Evolutionary conservation across 2,113 vertebrate species (phyloP).

Genomic region (Pygoscelis adeliae): DNA sequence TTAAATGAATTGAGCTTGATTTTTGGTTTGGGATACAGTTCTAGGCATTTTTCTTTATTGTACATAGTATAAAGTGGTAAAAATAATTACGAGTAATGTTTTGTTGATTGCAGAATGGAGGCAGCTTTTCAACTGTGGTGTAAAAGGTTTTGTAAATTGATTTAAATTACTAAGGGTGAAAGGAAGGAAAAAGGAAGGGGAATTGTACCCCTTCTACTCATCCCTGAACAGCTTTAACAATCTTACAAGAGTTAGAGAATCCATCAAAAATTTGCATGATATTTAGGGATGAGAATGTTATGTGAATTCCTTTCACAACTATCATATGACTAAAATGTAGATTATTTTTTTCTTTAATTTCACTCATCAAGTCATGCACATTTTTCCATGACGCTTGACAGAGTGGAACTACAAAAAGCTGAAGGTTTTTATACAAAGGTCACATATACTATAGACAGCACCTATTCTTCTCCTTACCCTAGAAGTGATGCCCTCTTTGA

Average conservation of each 20-base stretch:
- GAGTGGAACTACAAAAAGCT: conserved; percentile 19
- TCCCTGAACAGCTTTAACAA: neutral
- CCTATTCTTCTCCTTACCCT: neutral
- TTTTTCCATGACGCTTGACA: neutral
- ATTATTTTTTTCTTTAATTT: conserved; percentile 37
- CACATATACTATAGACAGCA: conserved; percentile 11
- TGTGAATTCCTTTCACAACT: neutral
- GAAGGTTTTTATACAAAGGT: conserved; percentile 40
- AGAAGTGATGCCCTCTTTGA: conserved; percentile 43
- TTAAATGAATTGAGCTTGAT: conserved; percentile 6
- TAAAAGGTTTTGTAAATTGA: conserved; percentile 20
- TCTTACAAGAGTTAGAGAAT: neutral
- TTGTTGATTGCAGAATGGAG: neutral
- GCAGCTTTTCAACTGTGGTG: neutral
- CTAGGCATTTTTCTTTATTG: conserved; percentile 8
- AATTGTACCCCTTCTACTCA: neutral
- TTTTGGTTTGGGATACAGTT: conserved; percentile 39
- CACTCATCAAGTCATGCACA: neutral
- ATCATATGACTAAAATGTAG: neutral
- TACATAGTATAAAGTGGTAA: conserved; percentile 13
- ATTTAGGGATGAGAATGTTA: neutral
- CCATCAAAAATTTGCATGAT: conserved; percentile 8
- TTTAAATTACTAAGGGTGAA: conserved; percentile 12
- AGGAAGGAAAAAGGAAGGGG: conserved; percentile 6
- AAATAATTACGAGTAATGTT: conserved; percentile 31